A percentile compares a stretch with the other conserved stretches of the same genome.
Evolutionary conservation across 2,797 vertebrate species (phyloP).

Genomic region (Alosa sapidissima): DNA sequence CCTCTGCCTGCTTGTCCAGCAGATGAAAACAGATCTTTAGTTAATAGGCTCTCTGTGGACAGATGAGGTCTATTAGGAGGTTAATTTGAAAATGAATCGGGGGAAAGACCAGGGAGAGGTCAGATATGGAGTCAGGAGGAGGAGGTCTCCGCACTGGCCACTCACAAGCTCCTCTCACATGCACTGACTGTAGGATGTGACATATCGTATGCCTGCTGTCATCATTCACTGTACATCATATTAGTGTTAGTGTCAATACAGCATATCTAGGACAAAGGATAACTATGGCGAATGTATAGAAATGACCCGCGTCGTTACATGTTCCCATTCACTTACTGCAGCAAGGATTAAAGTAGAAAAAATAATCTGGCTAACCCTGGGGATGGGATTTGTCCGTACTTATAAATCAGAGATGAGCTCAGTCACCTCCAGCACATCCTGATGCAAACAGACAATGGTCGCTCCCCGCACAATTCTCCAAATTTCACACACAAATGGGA

Average conservation of each 20-base stretch:
- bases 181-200: background rate
- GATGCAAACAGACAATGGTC: background rate
- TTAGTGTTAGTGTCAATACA: background rate
- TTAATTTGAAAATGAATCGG: conserved; percentile 80
- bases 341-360: background rate
- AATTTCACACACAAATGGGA: conserved; percentile 34
- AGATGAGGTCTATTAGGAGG: conserved; percentile 84
- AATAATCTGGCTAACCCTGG: background rate
- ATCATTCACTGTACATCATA: conserved; percentile 4
- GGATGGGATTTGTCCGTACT: conserved; percentile 5
- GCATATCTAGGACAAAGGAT: background rate
- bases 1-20: conserved; percentile 61
- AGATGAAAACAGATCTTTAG: conserved; percentile 73
- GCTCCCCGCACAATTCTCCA: conserved; percentile 26
- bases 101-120: conserved; percentile 50
- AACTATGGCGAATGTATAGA: conserved; percentile 12
- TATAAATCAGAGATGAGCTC: conserved; percentile 25
- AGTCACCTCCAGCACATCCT: background rate
- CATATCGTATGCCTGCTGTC: background rate
- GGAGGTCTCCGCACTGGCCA: conserved; percentile 3
- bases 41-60: conserved; percentile 82
- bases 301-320: background rate
- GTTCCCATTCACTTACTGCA: background rate
- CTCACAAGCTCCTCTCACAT: background rate
- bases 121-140: conserved; percentile 45